A percentile compares a stretch with the other conserved stretches of the same genome.
These are phyloP conservation scores for Laterallus jamaicensis DNA, from an alignment of 2,113 vertebrate genomes.

Conservation along the genomic window DNA sequence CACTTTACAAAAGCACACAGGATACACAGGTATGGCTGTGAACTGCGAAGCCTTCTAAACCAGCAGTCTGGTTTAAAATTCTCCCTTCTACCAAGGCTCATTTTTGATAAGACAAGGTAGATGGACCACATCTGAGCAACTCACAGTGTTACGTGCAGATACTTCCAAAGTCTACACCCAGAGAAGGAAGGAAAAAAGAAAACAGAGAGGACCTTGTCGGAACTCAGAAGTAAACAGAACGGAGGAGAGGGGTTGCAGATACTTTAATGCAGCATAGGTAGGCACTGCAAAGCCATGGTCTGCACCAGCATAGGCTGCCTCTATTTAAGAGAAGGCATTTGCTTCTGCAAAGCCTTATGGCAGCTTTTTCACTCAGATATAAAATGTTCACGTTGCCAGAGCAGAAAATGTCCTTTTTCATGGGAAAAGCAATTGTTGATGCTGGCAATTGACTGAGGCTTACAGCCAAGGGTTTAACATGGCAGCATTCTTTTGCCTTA, in stretches of 20 bases:
- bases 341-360: not conserved
- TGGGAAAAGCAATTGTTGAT: constrained; percentile 66
- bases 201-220: not conserved
- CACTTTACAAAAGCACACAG: not conserved
- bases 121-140: not conserved
- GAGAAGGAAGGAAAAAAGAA: not conserved
- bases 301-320: not conserved
- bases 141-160: not conserved
- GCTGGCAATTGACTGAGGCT: constrained; percentile 53
- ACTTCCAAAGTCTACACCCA: not conserved
- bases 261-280: not conserved
- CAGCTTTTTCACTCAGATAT: not conserved
- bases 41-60: not conserved
- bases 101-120: not conserved
- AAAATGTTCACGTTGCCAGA: constrained; percentile 10
- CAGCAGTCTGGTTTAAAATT: not conserved
- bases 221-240: not conserved
- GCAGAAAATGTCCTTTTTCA: constrained; percentile 58
- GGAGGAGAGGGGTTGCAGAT: not conserved
- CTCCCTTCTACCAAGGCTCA: not conserved
- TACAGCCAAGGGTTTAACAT: constrained; percentile 61
- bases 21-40: not conserved
- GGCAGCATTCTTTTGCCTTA: constrained; percentile 64
- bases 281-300: not conserved
- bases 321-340: constrained; percentile 21